These are phyloP conservation scores for Seriola dumerili DNA, from an alignment of 2,113 vertebrate genomes.

Conservation along the genomic window DNA sequence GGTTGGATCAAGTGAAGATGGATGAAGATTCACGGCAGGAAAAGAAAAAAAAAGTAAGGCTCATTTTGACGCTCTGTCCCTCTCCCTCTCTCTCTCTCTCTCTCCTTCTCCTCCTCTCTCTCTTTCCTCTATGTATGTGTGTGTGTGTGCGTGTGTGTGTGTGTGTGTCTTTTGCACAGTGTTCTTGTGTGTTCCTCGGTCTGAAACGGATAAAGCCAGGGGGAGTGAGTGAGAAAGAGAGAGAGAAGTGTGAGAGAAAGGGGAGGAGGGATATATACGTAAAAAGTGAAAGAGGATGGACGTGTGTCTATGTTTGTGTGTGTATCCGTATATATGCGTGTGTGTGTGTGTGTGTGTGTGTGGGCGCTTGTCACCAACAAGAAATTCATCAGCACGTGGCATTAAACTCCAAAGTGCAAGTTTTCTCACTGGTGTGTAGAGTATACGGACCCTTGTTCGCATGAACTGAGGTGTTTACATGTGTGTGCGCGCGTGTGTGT, in stretches of 20 bases:
- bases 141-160: slow-evolving; percentile 45
- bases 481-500: slow-evolving; percentile 42
- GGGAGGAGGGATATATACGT: slow-evolving; percentile 70
- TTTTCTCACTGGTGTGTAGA: slow-evolving; percentile 51
- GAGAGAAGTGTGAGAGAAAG: slow-evolving; percentile 62
- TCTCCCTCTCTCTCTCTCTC: slow-evolving; percentile 24
- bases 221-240: slow-evolving; percentile 72
- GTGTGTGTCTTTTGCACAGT: slow-evolving; percentile 50
- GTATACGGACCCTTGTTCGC: slow-evolving; percentile 38
- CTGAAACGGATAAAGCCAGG: slow-evolving; percentile 74
- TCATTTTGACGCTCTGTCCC: slow-evolving; percentile 82
- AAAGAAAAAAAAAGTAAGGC: slow-evolving; percentile 84
- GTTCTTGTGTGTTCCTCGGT: slow-evolving; percentile 74
- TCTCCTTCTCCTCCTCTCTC: slow-evolving; percentile 18
- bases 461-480: slow-evolving; percentile 40
- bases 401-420: slow-evolving; percentile 76
- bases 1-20: slow-evolving; percentile 83
- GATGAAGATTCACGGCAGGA: slow-evolving; percentile 83
- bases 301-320: slow-evolving; percentile 56
- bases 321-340: slow-evolving; percentile 19
- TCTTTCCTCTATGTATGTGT: slow-evolving; percentile 25
- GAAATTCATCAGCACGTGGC: slow-evolving; percentile 86
- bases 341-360: slow-evolving; percentile 40
- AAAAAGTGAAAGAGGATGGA: slow-evolving; percentile 70
- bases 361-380: slow-evolving; percentile 81